These are phyloP conservation scores for Selene dorsalis DNA, from an alignment of 2,797 vertebrate species.

Conservation along the genomic window DNA sequence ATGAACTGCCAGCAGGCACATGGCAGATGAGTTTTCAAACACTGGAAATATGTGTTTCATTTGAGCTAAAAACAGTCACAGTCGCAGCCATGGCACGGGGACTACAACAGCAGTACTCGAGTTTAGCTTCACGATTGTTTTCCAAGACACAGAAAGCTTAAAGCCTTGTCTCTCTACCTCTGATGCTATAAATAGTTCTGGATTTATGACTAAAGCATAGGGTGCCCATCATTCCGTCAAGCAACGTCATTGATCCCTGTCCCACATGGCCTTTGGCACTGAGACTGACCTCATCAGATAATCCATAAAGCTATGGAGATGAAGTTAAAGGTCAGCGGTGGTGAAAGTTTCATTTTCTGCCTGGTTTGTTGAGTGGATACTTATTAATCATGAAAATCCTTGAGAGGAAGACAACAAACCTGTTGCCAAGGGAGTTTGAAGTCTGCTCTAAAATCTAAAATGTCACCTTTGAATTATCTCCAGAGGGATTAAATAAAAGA, in stretches of 20 bases:
- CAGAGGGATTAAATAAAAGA: constrained; percentile 22
- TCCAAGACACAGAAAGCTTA: not conserved
- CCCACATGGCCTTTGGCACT: constrained; percentile 16
- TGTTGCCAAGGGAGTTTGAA: constrained; percentile 13
- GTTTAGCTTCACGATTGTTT: not conserved
- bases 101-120: not conserved
- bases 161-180: constrained; percentile 8
- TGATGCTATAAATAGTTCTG: constrained; percentile 8
- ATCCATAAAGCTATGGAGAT: constrained; percentile 29
- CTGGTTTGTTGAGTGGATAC: not conserved
- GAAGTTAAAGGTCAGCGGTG: constrained; percentile 37
- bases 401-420: constrained; percentile 3
- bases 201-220: constrained; percentile 35
- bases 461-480: constrained; percentile 40
- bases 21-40: constrained; percentile 30
- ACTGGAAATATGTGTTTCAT: not conserved
- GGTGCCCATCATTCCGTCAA: constrained; percentile 38
- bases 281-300: constrained; percentile 49
- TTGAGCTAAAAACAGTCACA: constrained; percentile 8
- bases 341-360: not conserved
- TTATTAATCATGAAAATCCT: constrained; percentile 25
- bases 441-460: constrained; percentile 19
- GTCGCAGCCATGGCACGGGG: not conserved
- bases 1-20: constrained; percentile 44
- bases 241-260: constrained; percentile 47